Conservation (phyloP, 2,113 vertebrate species). For the Upupa epops region DNA sequence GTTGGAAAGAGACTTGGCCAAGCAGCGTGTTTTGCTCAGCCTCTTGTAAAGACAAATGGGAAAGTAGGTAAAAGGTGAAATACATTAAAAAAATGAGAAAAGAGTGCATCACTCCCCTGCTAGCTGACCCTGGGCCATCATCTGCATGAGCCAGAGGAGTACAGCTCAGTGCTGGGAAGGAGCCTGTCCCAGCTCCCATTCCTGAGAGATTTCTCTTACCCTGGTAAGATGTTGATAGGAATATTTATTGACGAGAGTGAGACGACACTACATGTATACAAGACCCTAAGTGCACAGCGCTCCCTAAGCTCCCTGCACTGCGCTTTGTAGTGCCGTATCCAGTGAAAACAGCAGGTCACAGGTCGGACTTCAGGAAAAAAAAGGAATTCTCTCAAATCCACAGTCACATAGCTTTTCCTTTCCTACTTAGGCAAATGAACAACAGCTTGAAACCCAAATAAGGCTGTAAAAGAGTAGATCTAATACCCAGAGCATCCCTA, state of each 20-base stretch:
- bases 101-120: not conserved
- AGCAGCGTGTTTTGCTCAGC: constrained; percentile 55
- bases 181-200: not conserved
- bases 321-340: not conserved
- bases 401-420: not conserved
- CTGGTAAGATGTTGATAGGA: not conserved
- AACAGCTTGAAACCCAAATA: not conserved
- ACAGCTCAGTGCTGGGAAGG: not conserved
- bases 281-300: not conserved
- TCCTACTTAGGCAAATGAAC: not conserved
- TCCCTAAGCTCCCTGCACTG: not conserved
- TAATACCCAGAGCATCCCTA: not conserved
- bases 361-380: not conserved
- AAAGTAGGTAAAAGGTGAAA: constrained; percentile 67
- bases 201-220: not conserved
- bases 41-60: constrained; percentile 21
- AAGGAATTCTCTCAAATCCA: not conserved
- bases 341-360: not conserved
- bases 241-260: constrained; percentile 5
- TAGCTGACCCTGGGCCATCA: constrained; percentile 44
- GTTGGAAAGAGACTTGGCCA: constrained; percentile 55
- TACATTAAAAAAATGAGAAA: not conserved
- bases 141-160: not conserved
- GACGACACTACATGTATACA: not conserved
- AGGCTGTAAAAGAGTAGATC: not conserved